Evolutionary conservation across 2,797 vertebrate species (phyloP).

Genomic region (Nannoperca obscura): DNA sequence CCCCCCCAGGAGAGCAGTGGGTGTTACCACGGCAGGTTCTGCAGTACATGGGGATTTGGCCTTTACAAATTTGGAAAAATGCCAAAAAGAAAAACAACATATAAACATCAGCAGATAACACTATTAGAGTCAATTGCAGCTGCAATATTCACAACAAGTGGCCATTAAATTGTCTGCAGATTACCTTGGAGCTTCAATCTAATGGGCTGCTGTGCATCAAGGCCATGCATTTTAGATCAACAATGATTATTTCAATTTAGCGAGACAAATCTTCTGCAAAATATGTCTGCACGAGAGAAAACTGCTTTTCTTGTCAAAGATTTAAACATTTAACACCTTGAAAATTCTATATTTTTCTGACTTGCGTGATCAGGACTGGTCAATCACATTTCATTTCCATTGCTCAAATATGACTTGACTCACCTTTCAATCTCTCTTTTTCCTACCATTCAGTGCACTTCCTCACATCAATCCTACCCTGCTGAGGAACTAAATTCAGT

Average conservation of each 20-base stretch:
- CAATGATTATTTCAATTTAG: conserved; percentile 69
- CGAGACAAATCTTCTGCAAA: conserved; percentile 39
- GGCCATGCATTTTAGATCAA: conserved; percentile 56
- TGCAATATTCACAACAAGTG: neutral
- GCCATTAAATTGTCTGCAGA: conserved; percentile 60
- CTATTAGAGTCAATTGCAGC: neutral
- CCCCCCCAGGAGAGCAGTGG: conserved; percentile 55
- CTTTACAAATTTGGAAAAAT: conserved; percentile 41
- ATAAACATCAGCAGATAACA: conserved; percentile 3
- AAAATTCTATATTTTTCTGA: conserved; percentile 50
- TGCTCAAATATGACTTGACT: conserved; percentile 38
- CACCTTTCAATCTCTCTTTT: conserved; percentile 52
- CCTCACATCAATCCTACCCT: conserved; percentile 62
- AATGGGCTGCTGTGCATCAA: conserved; percentile 51
- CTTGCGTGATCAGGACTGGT: conserved; percentile 32
- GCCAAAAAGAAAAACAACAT: conserved; percentile 12
- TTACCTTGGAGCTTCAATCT: conserved; percentile 68
- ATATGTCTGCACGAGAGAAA: conserved; percentile 43
- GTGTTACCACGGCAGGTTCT: conserved; percentile 32
- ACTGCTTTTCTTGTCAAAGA: conserved; percentile 50
- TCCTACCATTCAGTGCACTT: conserved; percentile 33
- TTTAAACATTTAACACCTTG: conserved; percentile 35
- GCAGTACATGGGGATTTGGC: conserved; percentile 34
- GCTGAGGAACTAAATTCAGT: conserved; percentile 70
- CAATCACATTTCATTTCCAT: conserved; percentile 43